These are phyloP conservation scores for Eriocheir sinensis DNA, from an alignment of 1,140 invertebrate species.

Conservation along the genomic window DNA sequence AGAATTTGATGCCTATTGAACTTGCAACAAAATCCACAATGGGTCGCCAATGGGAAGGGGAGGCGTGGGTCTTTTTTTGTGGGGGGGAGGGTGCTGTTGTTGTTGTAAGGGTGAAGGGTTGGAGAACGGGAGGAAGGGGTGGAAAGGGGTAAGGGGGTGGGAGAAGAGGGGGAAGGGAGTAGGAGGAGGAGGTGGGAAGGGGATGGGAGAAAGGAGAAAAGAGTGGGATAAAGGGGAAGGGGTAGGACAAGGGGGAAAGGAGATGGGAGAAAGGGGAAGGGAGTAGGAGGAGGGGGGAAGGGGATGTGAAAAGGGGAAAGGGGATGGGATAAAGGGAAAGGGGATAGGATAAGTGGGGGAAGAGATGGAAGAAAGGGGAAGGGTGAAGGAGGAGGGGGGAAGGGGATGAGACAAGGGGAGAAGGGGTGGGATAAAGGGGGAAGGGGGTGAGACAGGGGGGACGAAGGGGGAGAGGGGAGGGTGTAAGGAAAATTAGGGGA, in stretches of 20 bases:
- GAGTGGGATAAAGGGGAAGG: background rate
- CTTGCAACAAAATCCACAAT: constrained; percentile 74
- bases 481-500: too few relatives aligned
- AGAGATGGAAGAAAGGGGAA: background rate
- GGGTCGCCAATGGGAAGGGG: background rate
- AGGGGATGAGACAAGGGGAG: too few relatives aligned
- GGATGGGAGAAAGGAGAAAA: background rate
- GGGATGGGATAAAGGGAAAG: too few relatives aligned
- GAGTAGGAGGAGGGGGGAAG: background rate
- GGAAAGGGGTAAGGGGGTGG: background rate
- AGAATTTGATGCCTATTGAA: constrained; percentile 74
- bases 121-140: background rate
- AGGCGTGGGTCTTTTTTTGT: constrained; percentile 12
- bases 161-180: background rate
- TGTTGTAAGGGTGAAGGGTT: constrained; percentile 28
- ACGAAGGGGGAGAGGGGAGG: too few relatives aligned
- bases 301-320: background rate
- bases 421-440: background rate
- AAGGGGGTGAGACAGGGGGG: too few relatives aligned
- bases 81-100: background rate
- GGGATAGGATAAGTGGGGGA: too few relatives aligned
- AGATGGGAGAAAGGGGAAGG: background rate
- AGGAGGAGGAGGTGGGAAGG: background rate
- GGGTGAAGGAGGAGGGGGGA: background rate
- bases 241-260: background rate